A percentile compares a stretch with the other conserved stretches of the same genome.
phyloP scores from a whole-genome alignment of 23 tunicate genomes.

The Oikopleura dioica region DNA sequence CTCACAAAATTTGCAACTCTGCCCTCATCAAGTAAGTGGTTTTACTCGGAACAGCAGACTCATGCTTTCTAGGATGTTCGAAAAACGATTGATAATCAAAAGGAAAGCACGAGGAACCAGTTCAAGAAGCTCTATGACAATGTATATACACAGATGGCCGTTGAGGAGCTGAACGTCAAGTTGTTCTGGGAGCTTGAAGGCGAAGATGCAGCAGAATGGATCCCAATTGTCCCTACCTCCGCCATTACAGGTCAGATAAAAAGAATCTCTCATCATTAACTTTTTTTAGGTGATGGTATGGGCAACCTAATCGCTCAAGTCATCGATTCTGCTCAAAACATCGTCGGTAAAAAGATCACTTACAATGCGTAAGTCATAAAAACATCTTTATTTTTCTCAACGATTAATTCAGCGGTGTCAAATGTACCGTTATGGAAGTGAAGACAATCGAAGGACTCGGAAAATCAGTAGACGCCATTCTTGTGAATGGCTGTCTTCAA shows the following conservation, averaged over 20 bases:
- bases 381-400: background rate
- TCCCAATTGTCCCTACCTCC: constrained; percentile 71
- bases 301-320: constrained; percentile 80
- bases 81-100: no score
- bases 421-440: no score
- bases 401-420: no score
- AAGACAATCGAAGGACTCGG: constrained; percentile 81
- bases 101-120: no score
- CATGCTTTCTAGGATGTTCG: no score
- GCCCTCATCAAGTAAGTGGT: no score
- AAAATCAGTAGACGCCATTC: constrained; percentile 53
- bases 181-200: constrained; percentile 55
- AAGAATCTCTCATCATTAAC: no score
- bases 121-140: no score
- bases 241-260: no score
- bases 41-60: no score
- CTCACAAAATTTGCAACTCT: no score
- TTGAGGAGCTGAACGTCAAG: constrained; percentile 53
- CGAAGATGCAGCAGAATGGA: constrained; percentile 66
- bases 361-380: constrained; percentile 68
- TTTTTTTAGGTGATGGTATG: constrained; percentile 81
- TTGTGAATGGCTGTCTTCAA: constrained; percentile 63
- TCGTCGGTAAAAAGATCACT: constrained; percentile 35
- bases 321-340: constrained; percentile 33
- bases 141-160: constrained; percentile 27